A percentile compares a stretch with the other conserved stretches of the same genome.
Evolutionary conservation across 2,888 invertebrate genomes (phyloP).

Genomic region (Geotrupes spiniger): DNA sequence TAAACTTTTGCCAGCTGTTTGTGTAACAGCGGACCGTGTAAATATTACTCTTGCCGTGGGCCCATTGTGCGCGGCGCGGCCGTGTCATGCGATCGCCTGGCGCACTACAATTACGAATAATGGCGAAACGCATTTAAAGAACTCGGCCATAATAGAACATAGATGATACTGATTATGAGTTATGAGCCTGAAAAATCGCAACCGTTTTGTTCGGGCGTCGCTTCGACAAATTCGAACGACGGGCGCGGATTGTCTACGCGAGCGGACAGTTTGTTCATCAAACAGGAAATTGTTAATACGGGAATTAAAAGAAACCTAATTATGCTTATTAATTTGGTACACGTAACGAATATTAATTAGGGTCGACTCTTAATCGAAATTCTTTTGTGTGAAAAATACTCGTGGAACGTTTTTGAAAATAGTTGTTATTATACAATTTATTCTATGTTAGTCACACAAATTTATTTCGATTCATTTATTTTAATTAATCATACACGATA

Average conservation of each 20-base stretch:
- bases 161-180: constrained; percentile 45
- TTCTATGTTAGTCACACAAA: too few species aligned
- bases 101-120: constrained; percentile 41
- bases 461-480: too few species aligned
- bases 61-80: constrained; percentile 23
- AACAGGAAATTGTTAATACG: neutral
- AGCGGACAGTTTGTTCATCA: neutral
- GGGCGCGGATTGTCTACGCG: too few species aligned
- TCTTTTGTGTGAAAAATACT: too few species aligned
- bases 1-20: constrained; percentile 53
- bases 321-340: constrained; percentile 2
- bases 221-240: too few species aligned
- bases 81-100: constrained; percentile 21
- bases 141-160: constrained; percentile 40
- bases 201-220: neutral
- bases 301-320: neutral
- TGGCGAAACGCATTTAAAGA: constrained; percentile 46
- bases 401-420: too few species aligned
- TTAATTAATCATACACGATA: too few species aligned
- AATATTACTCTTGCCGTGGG: constrained; percentile 22
- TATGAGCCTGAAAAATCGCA: constrained; percentile 30
- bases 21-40: constrained; percentile 33
- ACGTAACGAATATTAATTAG: neutral
- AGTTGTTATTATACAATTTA: too few species aligned
- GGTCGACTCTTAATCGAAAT: too few species aligned